Evolutionary conservation across 2,888 invertebrate species (phyloP), one percentile per base, ranked within the genome.

Genomic region (Heliconius hortense): DNA sequence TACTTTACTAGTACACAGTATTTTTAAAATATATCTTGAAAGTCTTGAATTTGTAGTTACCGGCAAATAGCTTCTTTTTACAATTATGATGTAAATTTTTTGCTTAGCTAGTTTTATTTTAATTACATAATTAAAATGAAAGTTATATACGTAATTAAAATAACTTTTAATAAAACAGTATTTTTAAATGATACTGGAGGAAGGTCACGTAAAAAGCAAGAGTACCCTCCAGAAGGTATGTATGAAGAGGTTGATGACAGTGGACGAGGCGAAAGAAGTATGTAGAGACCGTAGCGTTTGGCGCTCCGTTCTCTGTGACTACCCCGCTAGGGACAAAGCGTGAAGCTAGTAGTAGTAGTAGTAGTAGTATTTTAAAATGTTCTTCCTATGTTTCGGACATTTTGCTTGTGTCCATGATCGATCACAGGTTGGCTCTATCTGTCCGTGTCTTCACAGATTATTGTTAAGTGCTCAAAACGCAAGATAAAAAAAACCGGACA

Each of bases 51-150:
- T n/a, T n/a, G n/a, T n/a, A 8, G 2, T 13, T 66, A 66, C 39
- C 5, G 63, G n/a, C 48, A 7, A 48, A 35, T 35, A 35, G 35
- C 24, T 4, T n/a, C 18, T 24, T 4, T 64, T 64, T 2, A 64
- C 15, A 39, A 28, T 24, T 66, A 24, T 7, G 24, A 39, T 24
- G 15, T 66, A 8, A 24, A n/a, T 5, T 66, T 66, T 66, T 26
- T 24, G 2, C 1, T 15, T n/a, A 43, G 15, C 18, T 24, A 18
- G 43, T 43, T 24, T 43, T 15, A 43, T 66, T 39, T 15, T 24
- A 26, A 66, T 66, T 24, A 66, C 15, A 66, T 18, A 66, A 66
- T 24, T 43, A 43, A 24, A 43, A 66, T 43, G 66, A 39, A 66
- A 66, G 39, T 66, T 1, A 39, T 26, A 39, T 39, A 24, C 21